Base-by-base conservation (phyloP, 2,888 invertebrate species). In the Caprella mutica region DNA sequence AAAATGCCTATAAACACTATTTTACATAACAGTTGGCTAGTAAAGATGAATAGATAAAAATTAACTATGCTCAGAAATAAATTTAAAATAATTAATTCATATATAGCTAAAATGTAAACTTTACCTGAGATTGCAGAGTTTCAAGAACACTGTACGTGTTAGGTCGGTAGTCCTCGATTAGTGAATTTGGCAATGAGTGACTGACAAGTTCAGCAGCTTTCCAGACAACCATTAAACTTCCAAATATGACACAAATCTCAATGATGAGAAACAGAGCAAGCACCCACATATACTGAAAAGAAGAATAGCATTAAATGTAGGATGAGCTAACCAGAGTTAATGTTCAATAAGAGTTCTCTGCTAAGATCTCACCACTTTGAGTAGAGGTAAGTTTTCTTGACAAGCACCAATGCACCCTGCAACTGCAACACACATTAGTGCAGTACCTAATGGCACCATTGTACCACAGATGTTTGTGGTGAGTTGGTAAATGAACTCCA, bases 221-320 rank as follows among this genome's bases (percentile, higher is more conserved):
- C 48, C 48, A 48, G 6, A 48, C 48, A 5, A 48, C 29, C 30
- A 48, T 9, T 9, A 48, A 48, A 24, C 48, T 48, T 12, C 48
- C 48, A 2, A 48, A 19, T 5, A 48, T 48, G 29, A 48, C 48
- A 26, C 29, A 48, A n/a, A 48, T 48, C 30, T 48, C 48, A 30
- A 48, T 48, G 48, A 48, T 48, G 29, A 48, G 48, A 30, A 48
- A 48, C 29, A 48, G 17, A n/a, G 29, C 48, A 19, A 48, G 30
- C 48, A 48, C 48, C 48, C 48, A 48, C 48, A 48, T 48, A 30
- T 48, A 48, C 48, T 48, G 48, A 9, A 29, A 48, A 2, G 14
- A 30, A 43, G 14, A 23, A 43, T 21, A 43, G 12, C 9, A 21
- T 19, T 40, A n/a, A 9, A n/a, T 40, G 12, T 17, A n/a, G 17